Evolutionary conservation across 2,113 vertebrate species (phyloP), one percentile per base, ranked within the genome.

Genomic region (Micromys minutus): DNA sequence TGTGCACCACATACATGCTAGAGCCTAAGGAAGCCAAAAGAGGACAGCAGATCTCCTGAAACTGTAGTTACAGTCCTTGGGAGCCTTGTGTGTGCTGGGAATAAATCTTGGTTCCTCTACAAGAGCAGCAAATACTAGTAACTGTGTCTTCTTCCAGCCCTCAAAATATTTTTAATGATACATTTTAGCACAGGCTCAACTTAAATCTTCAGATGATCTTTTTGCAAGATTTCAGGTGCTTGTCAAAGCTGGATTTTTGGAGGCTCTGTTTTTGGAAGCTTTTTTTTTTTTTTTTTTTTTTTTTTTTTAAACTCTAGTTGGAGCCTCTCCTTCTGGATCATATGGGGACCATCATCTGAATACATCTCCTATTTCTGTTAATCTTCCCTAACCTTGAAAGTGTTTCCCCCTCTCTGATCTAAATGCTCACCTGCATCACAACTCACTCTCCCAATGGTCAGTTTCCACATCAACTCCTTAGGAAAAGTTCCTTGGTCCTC

Each of bases 241-340:
- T 92, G 52, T 52, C 39, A 89, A 92, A 85, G 36, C 39, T 89
- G 5, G 3, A 22, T 74, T 88, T 95, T 76, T 36, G 34, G 65
- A 36, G 24, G 84, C 71, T 90, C 24, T 36, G 7, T 34, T 94
- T 87, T 65, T 19, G 12, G 45, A 15, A 10, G 13, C 2, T 21
- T 31, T 72, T n/a, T 47, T 57, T 96, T 96, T 96, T 87, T 95
- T 92, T 65, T 94, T 55, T 63, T 13, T 92, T 47, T 95, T 45
- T 92, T 65, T 94, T 55, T 63, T 13, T 92, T 47, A 94, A n/a
- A 81, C 9, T 86, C 22, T 87, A 65, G 29, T 42, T 94, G 59
- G 45, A n/a, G 74, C 5, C 61, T 94, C 92, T 71, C 10, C 52
- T 17, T 87, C 79, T 89, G 76, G 22, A 75, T 67, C 72, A 36